Conservation (phyloP, 1,140 invertebrate genomes). For the Drosophila bipectinata region DNA sequence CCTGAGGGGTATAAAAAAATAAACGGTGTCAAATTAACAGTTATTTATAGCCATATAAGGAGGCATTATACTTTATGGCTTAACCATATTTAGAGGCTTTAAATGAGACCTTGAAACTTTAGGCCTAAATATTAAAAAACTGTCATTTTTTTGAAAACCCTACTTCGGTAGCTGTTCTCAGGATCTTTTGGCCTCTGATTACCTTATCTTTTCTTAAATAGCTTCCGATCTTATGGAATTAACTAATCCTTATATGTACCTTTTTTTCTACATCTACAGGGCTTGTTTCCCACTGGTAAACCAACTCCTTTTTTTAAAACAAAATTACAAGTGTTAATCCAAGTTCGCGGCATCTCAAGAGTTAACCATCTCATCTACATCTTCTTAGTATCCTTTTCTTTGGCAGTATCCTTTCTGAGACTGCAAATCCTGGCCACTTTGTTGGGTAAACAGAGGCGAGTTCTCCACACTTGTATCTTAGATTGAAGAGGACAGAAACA, state of each 20-base stretch:
- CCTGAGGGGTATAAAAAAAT: constrained; percentile 3
- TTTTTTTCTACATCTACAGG: background rate
- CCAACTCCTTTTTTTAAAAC: constrained; percentile 11
- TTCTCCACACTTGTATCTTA: constrained; percentile 46
- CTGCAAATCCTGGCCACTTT: constrained; percentile 35
- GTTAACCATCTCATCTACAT: constrained; percentile 45
- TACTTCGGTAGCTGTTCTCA: background rate
- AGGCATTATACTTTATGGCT: background rate
- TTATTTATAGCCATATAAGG: constrained; percentile 6
- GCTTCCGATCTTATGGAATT: background rate
- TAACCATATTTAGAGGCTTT: background rate
- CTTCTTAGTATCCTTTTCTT: constrained; percentile 14
- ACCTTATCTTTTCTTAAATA: background rate
- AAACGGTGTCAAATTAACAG: constrained; percentile 10
- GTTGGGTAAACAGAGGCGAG: constrained; percentile 40
- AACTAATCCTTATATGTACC: background rate
- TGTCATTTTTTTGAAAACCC: no score
- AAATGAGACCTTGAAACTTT: no score
- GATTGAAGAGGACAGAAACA: constrained; percentile 42
- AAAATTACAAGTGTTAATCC: constrained; percentile 33
- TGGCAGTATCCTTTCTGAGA: background rate
- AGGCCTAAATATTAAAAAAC: no score
- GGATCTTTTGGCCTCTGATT: background rate
- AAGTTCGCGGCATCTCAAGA: constrained; percentile 32
- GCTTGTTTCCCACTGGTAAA: constrained; percentile 1